Conservation (phyloP, 2,888 invertebrate species). For the Amphipoea lucens region DNA sequence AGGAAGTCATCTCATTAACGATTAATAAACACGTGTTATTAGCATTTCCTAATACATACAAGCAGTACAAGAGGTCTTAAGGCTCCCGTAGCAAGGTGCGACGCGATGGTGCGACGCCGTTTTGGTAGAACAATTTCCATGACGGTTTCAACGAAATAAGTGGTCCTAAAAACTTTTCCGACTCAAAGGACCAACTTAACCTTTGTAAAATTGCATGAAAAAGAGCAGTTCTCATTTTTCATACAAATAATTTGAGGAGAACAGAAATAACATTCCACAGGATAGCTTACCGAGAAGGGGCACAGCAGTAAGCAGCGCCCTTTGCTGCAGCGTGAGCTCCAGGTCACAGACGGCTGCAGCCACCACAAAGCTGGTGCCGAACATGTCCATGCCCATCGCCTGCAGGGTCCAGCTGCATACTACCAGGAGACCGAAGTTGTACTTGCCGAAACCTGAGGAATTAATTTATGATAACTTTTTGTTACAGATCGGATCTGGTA, state of each 20-base stretch:
- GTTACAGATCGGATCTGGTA: neutral
- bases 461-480: neutral
- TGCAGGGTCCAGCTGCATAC: conserved; percentile 87
- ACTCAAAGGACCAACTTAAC: neutral
- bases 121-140: no score
- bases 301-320: conserved; percentile 92
- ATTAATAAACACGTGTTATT: neutral
- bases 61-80: neutral
- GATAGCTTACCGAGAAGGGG: conserved; percentile 91
- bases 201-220: neutral
- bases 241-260: neutral
- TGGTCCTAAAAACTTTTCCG: no score
- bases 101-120: no score
- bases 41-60: neutral
- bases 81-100: no score
- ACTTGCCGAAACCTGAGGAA: conserved; percentile 86
- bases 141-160: no score
- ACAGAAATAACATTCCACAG: neutral
- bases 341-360: conserved; percentile 94
- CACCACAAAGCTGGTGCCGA: conserved; percentile 92
- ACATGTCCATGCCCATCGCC: conserved; percentile 88
- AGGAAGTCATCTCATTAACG: neutral
- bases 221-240: neutral
- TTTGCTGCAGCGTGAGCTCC: conserved; percentile 90
- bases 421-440: conserved; percentile 84